These are phyloP conservation scores for Pleuronectes platessa DNA, from an alignment of 2,113 vertebrate species.

Conservation along the genomic window DNA sequence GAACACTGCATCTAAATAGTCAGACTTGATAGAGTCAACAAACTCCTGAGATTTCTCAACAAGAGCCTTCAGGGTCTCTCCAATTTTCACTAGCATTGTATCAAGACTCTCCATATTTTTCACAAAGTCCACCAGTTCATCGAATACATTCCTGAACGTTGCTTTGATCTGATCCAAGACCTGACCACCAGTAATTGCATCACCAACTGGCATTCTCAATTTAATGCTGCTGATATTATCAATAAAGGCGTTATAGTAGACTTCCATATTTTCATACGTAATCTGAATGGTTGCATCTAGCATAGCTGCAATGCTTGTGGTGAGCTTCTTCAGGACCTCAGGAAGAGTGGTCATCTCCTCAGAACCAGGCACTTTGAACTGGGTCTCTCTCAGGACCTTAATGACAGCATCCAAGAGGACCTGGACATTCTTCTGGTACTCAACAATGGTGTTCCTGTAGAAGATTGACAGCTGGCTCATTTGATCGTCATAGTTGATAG, in stretches of 20 bases:
- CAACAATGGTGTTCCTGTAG: conserved; percentile 74
- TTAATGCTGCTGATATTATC: conserved; percentile 76
- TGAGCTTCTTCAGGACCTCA: conserved; percentile 79
- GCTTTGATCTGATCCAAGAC: conserved; percentile 70
- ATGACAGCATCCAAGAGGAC: conserved; percentile 80
- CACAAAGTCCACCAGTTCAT: conserved; percentile 68
- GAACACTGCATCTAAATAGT: conserved; percentile 80
- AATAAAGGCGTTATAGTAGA: conserved; percentile 75
- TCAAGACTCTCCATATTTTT: conserved; percentile 76
- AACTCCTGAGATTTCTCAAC: conserved; percentile 79
- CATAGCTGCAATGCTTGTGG: conserved; percentile 53
- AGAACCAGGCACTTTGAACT: conserved; percentile 84
- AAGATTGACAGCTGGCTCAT: conserved; percentile 77
- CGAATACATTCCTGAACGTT: conserved; percentile 67
- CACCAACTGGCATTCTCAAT: conserved; percentile 75
- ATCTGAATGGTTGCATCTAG: conserved; percentile 60
- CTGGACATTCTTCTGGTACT: conserved; percentile 78
- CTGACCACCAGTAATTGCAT: conserved; percentile 69
- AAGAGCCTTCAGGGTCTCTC: conserved; percentile 66
- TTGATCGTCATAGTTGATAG: conserved; percentile 67
- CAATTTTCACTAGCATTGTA: conserved; percentile 79
- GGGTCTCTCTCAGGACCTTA: conserved; percentile 83
- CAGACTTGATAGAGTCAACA: conserved; percentile 78
- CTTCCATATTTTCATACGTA: conserved; percentile 62
- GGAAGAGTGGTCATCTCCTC: conserved; percentile 78